Base-by-base conservation (phyloP, 2,888 invertebrate genomes). In the Ochlodes sylvanus region DNA sequence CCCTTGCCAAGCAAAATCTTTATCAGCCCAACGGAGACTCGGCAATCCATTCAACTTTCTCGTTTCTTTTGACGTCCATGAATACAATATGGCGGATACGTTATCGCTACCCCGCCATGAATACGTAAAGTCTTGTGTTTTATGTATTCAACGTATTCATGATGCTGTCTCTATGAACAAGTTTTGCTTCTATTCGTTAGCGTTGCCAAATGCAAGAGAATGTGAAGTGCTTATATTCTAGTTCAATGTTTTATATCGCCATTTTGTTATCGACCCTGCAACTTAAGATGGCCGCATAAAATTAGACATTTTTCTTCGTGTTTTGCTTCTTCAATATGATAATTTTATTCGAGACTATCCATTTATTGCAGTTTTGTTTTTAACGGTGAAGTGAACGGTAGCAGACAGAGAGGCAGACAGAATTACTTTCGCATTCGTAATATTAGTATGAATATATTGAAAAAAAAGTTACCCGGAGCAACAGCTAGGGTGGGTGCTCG, bases 61-160 rank as follows among this genome's bases (percentile, higher is more conserved):
- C n/a, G 32, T 64, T 67, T 67, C 67, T 67, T 61, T 67, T 55
- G 55, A 61, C 44, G 38, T 67, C 55, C 21, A 61, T 67, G 67
- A 61, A 67, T 67, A 67, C 61, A 67, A 67, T 60, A 67, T 67
- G 67, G 47, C 67, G 55, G 54, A 38, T 60, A 42, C 42, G 60
- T 66, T 44, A 44, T 60, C 58, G 10, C 17, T 34, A 34, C 44
- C 67, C 55, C 34, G 44, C 42, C 56, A 34, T 67, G 67, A 62
- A 67, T 67, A 67, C 61, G 47, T 67, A 67, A 52, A 47, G 7
- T 62, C 42, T 41, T 67, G 67, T 57, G 56, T 62, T 61, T 67
- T 67, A 56, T 62, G 47, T 62, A 67, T 62, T 62, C 56, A 62
- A 67, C 55, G 61, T 67, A 67, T 66, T 66, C 66, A 54, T 60